Evolutionary conservation across 2,113 vertebrate genomes (phyloP), one percentile per base, ranked within the genome.

Genomic region (Menidia beryllina): DNA sequence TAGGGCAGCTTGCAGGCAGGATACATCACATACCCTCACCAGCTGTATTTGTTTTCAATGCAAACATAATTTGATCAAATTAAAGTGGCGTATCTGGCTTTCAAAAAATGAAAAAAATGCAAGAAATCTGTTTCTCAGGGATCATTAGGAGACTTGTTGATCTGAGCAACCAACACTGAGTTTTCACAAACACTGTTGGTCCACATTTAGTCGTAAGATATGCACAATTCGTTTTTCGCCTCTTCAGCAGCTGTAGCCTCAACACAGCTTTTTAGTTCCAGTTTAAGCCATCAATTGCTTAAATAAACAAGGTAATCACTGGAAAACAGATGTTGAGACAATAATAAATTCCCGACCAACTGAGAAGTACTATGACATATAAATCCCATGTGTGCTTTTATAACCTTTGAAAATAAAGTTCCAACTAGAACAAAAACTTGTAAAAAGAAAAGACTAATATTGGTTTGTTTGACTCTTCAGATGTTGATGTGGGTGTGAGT

Each of bases 381-480:
- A 7, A 21, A 48, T 61, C 5, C 15, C 26, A 21, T 14, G 1
- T 15, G n/a, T 14, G n/a, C 1, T 47, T 21, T 27, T 48, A 51
- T 25, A 20, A 10, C 15, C 13, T 38, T 12, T 27, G 25, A 26
- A 5, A 34, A 25, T 27, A 50, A 23, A 50, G 24, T 30, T 17
- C 7, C 4, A 43, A 45, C 17, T 19, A n/a, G 41, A 5, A 13
- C 2, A 45, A 45, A 7, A 15, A 45, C 5, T 0, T 8, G 17
- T 4, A 45, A 43, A 43, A 45, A 45, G 13, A 19, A 19, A 17
- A 45, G 6, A 45, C 1, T 66, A 45, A 77, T 79, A 59, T 3
- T 25, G 6, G n/a, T 79, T 79, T 72, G 73, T 73, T 47, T 65
- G 50, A 47, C 20, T 74, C 24, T 67, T 10, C 30, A 47, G 50